phyloP scores from a whole-genome alignment of 2,113 vertebrate genomes.

The Vulpes vulpes region DNA sequence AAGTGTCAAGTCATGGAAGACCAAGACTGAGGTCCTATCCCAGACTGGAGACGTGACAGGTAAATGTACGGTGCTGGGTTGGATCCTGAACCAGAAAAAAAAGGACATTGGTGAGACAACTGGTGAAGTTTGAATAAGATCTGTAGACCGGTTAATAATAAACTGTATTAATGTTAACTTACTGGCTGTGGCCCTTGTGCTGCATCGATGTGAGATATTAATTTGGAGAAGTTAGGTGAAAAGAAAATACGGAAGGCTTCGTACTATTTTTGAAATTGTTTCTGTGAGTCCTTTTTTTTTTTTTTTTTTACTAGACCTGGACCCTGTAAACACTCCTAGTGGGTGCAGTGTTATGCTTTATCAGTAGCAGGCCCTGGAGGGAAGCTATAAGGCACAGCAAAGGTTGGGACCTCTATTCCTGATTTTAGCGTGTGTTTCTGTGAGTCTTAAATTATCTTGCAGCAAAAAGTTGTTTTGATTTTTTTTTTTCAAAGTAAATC shows the following conservation, averaged over 20 bases:
- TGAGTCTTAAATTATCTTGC: conserved; percentile 17
- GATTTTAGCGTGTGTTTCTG: not conserved
- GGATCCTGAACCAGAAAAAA: not conserved
- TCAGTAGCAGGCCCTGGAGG: too few species aligned
- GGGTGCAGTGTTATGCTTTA: too few species aligned
- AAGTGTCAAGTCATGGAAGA: not conserved
- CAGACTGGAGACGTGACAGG: not conserved
- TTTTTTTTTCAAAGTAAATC: not conserved
- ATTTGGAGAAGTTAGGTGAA: not conserved
- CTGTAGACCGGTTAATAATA: not conserved
- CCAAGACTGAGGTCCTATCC: not conserved
- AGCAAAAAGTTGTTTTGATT: not conserved
- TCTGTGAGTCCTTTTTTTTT: not conserved
- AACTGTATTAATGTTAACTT: not conserved
- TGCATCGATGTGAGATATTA: not conserved
- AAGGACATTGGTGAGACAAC: not conserved
- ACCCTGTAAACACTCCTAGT: too few species aligned
- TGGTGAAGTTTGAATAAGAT: not conserved
- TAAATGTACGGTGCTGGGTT: not conserved
- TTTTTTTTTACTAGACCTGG: too few species aligned
- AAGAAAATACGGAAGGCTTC: not conserved
- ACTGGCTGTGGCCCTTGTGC: not conserved
- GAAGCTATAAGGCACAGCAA: too few species aligned
- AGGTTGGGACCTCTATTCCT: too few species aligned
- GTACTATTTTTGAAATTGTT: not conserved